Evolutionary conservation across 2,888 invertebrate species (phyloP).

Genomic region (Cephus sareptanus): DNA sequence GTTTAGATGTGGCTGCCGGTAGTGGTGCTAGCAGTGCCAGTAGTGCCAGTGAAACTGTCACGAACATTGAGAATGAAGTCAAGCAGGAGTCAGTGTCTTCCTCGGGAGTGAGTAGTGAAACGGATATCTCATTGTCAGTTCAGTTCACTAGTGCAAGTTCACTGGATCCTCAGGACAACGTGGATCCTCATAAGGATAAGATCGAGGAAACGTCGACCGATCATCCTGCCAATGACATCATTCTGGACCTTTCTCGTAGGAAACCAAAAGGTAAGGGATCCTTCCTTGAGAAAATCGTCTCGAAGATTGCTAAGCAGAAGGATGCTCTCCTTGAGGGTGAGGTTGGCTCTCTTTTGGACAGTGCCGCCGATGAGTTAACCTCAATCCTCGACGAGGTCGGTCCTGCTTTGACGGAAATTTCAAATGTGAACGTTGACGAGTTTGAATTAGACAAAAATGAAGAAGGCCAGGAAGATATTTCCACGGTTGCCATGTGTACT

Average conservation of each 20-base stretch:
- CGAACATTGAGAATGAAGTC: background rate
- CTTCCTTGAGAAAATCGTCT: constrained; percentile 61
- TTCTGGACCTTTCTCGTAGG: constrained; percentile 57
- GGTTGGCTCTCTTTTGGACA: constrained; percentile 49
- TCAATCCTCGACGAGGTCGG: constrained; percentile 46
- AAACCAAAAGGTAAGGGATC: constrained; percentile 61
- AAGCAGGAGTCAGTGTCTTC: constrained; percentile 9
- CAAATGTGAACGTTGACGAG: background rate
- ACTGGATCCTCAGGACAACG: background rate
- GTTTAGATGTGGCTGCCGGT: constrained; percentile 6
- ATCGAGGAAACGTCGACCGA: background rate
- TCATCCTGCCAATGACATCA: constrained; percentile 53
- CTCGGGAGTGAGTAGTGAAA: background rate
- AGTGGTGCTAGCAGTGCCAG: background rate
- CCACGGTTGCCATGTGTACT: background rate
- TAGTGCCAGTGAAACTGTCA: background rate
- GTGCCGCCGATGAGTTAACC: constrained; percentile 48
- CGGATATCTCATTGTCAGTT: background rate
- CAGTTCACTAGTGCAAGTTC: background rate
- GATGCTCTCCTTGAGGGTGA: constrained; percentile 54
- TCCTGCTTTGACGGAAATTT: constrained; percentile 22
- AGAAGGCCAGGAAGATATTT: constrained; percentile 10
- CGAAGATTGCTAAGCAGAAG: constrained; percentile 62
- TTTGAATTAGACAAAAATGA: background rate
- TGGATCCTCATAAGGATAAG: background rate